Evolutionary conservation across 2,888 invertebrate genomes (phyloP).

Genomic region (Arge pagana): DNA sequence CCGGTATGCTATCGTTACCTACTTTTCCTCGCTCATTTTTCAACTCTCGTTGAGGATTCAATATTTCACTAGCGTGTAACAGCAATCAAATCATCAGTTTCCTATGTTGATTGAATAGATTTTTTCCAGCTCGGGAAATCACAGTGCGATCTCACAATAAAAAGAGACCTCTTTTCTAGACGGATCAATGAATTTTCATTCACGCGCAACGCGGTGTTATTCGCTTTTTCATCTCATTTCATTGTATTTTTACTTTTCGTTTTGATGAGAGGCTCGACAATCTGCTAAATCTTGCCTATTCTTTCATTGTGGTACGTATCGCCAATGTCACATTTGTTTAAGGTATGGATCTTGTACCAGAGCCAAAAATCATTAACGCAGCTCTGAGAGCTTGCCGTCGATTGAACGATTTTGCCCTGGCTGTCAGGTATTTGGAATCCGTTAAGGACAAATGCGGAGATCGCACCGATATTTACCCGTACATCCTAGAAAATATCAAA

Average conservation of each 20-base stretch:
- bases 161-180: not conserved
- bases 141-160: not conserved
- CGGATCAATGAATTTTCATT: not conserved
- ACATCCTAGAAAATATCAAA: slow-evolving; percentile 84
- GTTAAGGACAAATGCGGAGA: slow-evolving; percentile 86
- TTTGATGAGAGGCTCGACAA: too few species aligned
- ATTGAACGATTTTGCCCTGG: slow-evolving; percentile 92
- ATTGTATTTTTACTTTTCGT: not conserved
- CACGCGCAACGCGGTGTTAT: not conserved
- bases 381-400: slow-evolving; percentile 90
- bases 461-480: slow-evolving; percentile 82
- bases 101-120: not conserved
- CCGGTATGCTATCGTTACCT: too few species aligned
- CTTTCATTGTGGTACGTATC: too few species aligned
- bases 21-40: too few species aligned
- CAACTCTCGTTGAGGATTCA: not conserved
- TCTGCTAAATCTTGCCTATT: too few species aligned
- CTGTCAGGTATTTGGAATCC: slow-evolving; percentile 90
- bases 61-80: not conserved
- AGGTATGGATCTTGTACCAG: slow-evolving; percentile 91
- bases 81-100: too few species aligned
- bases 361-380: slow-evolving; percentile 85
- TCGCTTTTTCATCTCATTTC: not conserved
- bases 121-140: slow-evolving; percentile 1
- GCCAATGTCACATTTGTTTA: slow-evolving; percentile 57